These are phyloP conservation scores for Aphidius ervi DNA, from an alignment of 1,140 invertebrate genomes.

Conservation along the genomic window DNA sequence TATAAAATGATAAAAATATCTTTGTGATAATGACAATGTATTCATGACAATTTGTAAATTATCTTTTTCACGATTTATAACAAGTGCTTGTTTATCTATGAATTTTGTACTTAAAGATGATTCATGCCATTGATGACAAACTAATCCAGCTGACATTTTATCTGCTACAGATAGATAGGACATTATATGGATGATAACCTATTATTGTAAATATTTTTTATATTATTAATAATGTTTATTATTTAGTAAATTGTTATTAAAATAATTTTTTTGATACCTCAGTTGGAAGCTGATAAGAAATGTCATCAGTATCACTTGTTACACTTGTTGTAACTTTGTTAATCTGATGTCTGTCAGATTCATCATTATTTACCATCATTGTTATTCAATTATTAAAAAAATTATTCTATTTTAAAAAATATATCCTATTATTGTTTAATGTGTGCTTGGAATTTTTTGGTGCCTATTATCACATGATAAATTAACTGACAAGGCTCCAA, in stretches of 20 bases:
- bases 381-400: too few relatives aligned
- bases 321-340: too few relatives aligned
- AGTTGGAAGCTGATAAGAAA: too few relatives aligned
- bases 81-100: slow-evolving; percentile 52
- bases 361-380: too few relatives aligned
- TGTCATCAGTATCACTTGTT: too few relatives aligned
- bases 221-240: background rate
- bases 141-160: slow-evolving; percentile 56
- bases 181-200: slow-evolving; percentile 62
- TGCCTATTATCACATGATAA: too few relatives aligned
- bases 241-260: background rate
- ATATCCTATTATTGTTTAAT: too few relatives aligned
- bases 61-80: slow-evolving; percentile 55
- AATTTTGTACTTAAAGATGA: slow-evolving; percentile 58
- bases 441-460: too few relatives aligned
- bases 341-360: too few relatives aligned
- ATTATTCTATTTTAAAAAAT: too few relatives aligned
- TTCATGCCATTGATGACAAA: slow-evolving; percentile 58
- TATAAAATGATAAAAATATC: slow-evolving; percentile 54
- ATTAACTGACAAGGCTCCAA: too few relatives aligned
- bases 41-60: slow-evolving; percentile 50
- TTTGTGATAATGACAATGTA: slow-evolving; percentile 50
- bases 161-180: slow-evolving; percentile 60
- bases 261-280: too few relatives aligned
- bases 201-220: slow-evolving; percentile 21